Base-by-base conservation (phyloP, 2,113 vertebrate species). In the Cyphomyrus discorhynchus region DNA sequence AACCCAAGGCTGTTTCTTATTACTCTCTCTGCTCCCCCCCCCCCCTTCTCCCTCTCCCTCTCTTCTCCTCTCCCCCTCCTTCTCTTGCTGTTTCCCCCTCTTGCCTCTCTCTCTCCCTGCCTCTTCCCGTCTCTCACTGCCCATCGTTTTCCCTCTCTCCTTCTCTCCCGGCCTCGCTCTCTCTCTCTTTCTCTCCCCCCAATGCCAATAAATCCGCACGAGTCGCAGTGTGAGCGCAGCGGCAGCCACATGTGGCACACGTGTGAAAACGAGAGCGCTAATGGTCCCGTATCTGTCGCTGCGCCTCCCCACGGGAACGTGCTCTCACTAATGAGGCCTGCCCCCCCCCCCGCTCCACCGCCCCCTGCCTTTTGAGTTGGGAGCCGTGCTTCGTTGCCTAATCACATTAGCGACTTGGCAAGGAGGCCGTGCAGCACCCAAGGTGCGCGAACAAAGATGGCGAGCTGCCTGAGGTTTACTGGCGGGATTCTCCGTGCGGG, bases 301-400 rank as follows among this genome's bases (percentile, higher is more conserved):
- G 87, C 2, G 52, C 89, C 88, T 92, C 90, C 89, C 92, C 91
- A 86, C 13, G 45, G 91, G 84, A 92, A 92, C 92, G 91, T 92
- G 93, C 89, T 93, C 92, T 89, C 89, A 92, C 90, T 93, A 90
- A 92, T 89, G 58, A 90, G 92, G 86, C 88, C 47, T 13, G 11
- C 45, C 89, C 58, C 49, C 21, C 15, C 19, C 24, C 58, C 56
- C 0, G 19, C 24, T 82, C 91, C 84, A 91, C 62, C 88, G 58
- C n/a, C 49, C n/a, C 27, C 91, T 7, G 70, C 70, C 90, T 91
- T 93, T 88, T 88, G 91, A 91, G 53, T 9, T n/a, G 3, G 52
- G 89, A 90, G 52, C 15, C 35, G 27, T 49, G 45, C 21, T 91
- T 82, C 88, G 24, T 90, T 86, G 86, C 90, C 49, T 88, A 42